phyloP scores from a whole-genome alignment of 2,888 invertebrate species.

The Myopa testacea region DNA sequence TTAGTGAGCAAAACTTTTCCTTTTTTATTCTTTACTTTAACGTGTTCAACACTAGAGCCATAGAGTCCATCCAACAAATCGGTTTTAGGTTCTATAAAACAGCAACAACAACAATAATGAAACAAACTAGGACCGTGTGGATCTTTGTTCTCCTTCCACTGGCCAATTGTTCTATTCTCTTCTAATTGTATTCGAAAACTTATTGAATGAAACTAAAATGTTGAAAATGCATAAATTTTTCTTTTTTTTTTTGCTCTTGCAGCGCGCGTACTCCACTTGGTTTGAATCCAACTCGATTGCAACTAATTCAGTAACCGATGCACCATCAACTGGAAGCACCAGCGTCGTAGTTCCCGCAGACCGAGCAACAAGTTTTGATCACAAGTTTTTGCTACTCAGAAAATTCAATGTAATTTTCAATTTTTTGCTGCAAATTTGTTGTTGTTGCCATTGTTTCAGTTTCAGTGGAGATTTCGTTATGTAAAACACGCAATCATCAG shows the following conservation, averaged over 20 bases:
- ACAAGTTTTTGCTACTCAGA: conserved; percentile 14
- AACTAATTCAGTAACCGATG: conserved; percentile 23
- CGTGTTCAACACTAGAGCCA: no score
- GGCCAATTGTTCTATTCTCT: no score
- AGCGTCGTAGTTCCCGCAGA: conserved; percentile 31
- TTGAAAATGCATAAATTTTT: not conserved
- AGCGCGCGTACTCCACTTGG: conserved; percentile 40
- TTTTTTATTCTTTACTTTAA: not conserved
- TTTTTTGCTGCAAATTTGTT: conserved; percentile 41
- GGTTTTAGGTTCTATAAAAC: no score
- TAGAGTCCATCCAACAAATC: no score
- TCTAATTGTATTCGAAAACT: no score
- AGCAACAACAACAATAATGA: no score
- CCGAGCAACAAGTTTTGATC: not conserved
- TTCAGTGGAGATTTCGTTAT: conserved; percentile 47
- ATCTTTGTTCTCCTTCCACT: no score
- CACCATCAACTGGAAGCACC: not conserved
- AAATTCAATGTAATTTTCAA: conserved; percentile 40
- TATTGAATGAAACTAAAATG: no score
- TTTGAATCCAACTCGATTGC: conserved; percentile 41
- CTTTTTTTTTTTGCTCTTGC: conserved; percentile 24
- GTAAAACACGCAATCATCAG: conserved; percentile 55
- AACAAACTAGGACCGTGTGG: no score
- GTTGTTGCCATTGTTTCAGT: conserved; percentile 40
- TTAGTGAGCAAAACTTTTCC: not conserved